Percentiles rank a stretch among this genome's conserved stretches.
These are phyloP conservation scores for Mixornis gularis DNA, from an alignment of 2,113 vertebrate genomes.

Conservation along the genomic window DNA sequence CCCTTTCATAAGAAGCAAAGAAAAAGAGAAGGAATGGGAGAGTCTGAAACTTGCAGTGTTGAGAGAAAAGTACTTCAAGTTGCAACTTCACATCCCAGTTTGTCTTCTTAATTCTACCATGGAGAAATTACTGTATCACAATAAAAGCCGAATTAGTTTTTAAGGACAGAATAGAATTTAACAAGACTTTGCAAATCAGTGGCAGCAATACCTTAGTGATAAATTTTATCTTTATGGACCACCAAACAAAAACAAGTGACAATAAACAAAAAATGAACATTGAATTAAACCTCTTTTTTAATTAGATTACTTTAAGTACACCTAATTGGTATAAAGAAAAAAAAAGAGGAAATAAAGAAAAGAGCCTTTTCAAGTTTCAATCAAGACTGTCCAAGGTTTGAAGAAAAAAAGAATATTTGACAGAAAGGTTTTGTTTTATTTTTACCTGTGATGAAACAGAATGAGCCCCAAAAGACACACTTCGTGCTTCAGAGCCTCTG, in stretches of 20 bases:
- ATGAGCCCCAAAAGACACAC: constrained; percentile 47
- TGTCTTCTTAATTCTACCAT: background rate
- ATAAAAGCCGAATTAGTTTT: background rate
- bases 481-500: constrained; percentile 68
- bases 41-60: background rate
- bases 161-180: background rate
- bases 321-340: background rate
- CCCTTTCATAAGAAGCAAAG: background rate
- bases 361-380: background rate
- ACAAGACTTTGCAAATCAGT: background rate
- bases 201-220: background rate
- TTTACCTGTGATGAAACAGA: constrained; percentile 69
- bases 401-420: background rate
- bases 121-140: background rate
- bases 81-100: background rate
- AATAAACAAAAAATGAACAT: background rate
- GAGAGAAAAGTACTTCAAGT: background rate
- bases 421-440: background rate
- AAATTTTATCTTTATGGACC: background rate
- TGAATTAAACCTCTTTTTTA: background rate
- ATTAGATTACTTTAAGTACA: background rate
- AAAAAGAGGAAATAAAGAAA: background rate
- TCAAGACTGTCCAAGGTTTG: background rate
- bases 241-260: background rate
- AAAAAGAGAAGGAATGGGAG: background rate